phyloP scores from a whole-genome alignment of 2,113 vertebrate genomes.

The Acinonyx jubatus region DNA sequence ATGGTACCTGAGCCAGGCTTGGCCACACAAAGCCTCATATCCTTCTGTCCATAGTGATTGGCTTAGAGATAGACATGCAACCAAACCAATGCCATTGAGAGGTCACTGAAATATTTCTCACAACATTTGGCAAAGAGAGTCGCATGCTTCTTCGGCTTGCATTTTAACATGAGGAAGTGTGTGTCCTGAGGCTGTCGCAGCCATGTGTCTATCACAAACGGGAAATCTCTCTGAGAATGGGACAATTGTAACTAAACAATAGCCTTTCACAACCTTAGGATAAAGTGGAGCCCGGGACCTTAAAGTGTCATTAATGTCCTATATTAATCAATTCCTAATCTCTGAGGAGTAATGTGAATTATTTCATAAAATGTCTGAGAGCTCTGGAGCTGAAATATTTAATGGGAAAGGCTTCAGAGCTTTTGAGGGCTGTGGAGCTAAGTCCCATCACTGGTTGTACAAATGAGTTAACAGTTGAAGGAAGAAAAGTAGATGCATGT shows the following conservation, averaged over 20 bases:
- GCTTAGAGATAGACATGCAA: neutral
- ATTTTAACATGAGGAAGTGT: neutral
- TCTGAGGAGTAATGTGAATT: neutral
- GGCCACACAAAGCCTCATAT: neutral
- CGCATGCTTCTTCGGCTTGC: neutral
- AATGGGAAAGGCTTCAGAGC: neutral
- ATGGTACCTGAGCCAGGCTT: neutral
- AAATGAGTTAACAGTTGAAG: neutral
- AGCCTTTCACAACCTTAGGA: neutral
- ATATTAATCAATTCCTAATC: neutral
- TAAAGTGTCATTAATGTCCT: neutral
- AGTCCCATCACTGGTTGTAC: neutral
- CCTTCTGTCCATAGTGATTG: neutral
- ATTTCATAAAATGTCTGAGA: neutral
- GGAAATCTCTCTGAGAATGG: neutral
- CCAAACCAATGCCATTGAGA: neutral
- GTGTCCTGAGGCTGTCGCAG: neutral
- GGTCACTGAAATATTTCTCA: neutral
- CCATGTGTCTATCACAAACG: neutral
- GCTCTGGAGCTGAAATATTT: neutral
- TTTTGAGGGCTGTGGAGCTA: neutral
- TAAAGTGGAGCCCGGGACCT: neutral
- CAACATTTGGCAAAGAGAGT: neutral
- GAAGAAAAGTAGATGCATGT: neutral
- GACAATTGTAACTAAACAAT: neutral